phyloP scores from a whole-genome alignment of 2,113 vertebrate species.

The Saguinus midas region DNA sequence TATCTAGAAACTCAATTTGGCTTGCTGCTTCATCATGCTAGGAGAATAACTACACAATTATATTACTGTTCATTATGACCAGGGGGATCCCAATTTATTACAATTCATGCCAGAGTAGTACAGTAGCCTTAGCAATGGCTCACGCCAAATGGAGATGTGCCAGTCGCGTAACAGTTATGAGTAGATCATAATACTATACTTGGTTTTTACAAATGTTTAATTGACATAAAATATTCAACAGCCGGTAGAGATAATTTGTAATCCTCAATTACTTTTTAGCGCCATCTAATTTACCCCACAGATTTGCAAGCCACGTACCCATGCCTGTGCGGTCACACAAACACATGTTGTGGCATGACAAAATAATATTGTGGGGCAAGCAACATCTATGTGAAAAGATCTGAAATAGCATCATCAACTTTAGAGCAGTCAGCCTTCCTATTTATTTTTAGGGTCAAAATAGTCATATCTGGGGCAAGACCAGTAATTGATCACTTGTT shows the following conservation, averaged over 20 bases:
- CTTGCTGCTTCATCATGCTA: conserved; percentile 65
- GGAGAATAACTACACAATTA: conserved; percentile 72
- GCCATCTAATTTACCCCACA: conserved; percentile 32
- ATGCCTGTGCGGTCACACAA: not conserved
- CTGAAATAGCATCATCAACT: not conserved
- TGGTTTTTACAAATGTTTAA: conserved; percentile 55
- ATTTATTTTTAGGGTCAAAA: conserved; percentile 25
- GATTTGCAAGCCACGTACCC: not conserved
- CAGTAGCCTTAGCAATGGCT: conserved; percentile 36
- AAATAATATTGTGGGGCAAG: not conserved
- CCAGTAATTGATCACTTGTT: not conserved
- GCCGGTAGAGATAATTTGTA: conserved; percentile 51
- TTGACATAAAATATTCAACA: conserved; percentile 59
- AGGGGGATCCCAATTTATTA: conserved; percentile 33
- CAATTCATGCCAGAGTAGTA: conserved; percentile 8
- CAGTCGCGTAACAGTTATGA: conserved; percentile 44
- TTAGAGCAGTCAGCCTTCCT: not conserved
- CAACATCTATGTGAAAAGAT: not conserved
- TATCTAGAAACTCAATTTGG: conserved; percentile 74
- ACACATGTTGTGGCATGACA: not conserved
- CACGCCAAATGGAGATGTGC: conserved; percentile 17
- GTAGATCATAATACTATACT: conserved; percentile 51
- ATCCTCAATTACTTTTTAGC: conserved; percentile 47
- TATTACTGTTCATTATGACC: conserved; percentile 69
- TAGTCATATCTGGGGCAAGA: not conserved